Percentiles rank a stretch among this genome's conserved stretches.
Conservation (phyloP, 2,888 invertebrate genomes). For the Prenolepis imparis region DNA sequence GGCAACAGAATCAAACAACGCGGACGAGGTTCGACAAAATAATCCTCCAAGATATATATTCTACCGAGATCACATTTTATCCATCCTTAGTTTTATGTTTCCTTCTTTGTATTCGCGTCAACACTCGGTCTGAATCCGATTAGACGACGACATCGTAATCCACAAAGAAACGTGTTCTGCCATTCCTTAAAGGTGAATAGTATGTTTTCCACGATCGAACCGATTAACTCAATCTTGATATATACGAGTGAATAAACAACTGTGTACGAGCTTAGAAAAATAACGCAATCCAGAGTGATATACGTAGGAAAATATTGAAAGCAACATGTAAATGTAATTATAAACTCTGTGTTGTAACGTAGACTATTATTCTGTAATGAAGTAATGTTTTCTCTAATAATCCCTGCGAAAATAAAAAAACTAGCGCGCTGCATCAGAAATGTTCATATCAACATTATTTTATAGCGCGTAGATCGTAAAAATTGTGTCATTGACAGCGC, state of each 20-base stretch:
- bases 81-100: neutral
- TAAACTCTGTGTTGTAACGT: neutral
- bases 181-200: neutral
- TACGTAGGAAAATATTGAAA: neutral
- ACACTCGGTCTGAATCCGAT: slow-evolving; percentile 3
- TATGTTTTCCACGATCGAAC: neutral
- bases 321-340: neutral
- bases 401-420: neutral
- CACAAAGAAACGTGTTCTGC: neutral
- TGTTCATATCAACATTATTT: slow-evolving; percentile 13
- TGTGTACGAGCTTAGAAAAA: neutral
- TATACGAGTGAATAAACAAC: neutral
- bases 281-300: neutral
- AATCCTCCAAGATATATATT: slow-evolving; percentile 8
- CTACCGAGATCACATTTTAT: neutral
- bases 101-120: neutral
- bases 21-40: neutral
- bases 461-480: neutral
- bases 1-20: slow-evolving; percentile 5
- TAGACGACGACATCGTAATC: neutral
- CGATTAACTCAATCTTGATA: slow-evolving; percentile 12
- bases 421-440: neutral
- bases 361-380: neutral
- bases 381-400: neutral
- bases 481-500: neutral